These are phyloP conservation scores for Folsomia manolachei DNA, from an alignment of 2,888 invertebrate species.

Conservation along the genomic window DNA sequence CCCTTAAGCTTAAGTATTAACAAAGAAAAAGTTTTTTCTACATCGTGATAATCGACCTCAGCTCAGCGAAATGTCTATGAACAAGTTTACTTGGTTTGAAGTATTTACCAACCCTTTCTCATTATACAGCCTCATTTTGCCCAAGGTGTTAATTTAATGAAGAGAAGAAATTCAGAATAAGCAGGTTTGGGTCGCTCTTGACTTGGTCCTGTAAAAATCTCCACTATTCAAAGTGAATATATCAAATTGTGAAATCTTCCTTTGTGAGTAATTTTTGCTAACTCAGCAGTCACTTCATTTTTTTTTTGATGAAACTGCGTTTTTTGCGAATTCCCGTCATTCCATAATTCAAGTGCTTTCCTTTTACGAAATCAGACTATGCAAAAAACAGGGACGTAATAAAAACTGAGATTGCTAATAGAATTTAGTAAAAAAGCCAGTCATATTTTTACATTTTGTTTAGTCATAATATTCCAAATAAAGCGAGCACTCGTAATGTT, in stretches of 20 bases:
- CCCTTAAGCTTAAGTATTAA: background rate
- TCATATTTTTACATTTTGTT: no score
- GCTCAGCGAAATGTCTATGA: background rate
- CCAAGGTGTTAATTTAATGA: conserved; percentile 2
- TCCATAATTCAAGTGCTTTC: no score
- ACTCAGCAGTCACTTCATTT: background rate
- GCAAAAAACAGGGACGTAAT: no score
- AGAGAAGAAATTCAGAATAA: background rate
- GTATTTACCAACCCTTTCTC: background rate
- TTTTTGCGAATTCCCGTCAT: no score
- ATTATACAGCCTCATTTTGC: background rate
- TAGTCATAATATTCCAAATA: no score
- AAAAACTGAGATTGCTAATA: no score
- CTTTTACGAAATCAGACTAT: no score
- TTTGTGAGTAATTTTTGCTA: no score
- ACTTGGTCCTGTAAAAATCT: background rate
- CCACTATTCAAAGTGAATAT: no score
- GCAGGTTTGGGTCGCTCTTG: background rate
- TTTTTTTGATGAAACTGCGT: background rate
- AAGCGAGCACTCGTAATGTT: no score
- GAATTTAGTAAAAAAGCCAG: background rate
- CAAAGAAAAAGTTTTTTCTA: background rate
- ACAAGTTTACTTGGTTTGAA: no score
- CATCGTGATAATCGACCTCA: background rate
- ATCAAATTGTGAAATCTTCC: no score